Evolutionary conservation across 1,140 invertebrate genomes (phyloP).

Genomic region (Cydia pomonella): DNA sequence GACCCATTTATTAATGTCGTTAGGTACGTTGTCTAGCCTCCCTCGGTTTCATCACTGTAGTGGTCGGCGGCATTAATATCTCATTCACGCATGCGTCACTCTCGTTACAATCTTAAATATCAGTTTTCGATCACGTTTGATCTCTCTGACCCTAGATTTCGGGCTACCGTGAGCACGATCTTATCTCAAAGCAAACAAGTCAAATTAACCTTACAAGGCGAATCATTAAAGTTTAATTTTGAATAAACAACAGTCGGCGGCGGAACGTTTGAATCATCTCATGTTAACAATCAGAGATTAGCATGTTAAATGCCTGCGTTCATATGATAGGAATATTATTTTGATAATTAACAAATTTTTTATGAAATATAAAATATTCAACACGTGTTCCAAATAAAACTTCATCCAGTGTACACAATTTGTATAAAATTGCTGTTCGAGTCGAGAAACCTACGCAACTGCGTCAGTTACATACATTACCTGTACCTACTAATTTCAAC

Average conservation of each 20-base stretch:
- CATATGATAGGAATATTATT: slow-evolving; percentile 42
- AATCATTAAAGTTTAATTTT: slow-evolving; percentile 46
- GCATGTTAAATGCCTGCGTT: slow-evolving; percentile 64
- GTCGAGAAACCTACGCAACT: slow-evolving; percentile 9
- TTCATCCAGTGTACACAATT: not conserved
- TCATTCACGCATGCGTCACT: slow-evolving; percentile 77
- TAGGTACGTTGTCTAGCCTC: slow-evolving; percentile 32
- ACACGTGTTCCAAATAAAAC: not conserved
- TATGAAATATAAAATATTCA: not conserved
- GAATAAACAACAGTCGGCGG: slow-evolving; percentile 31
- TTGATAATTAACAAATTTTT: not conserved
- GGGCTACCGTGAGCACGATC: slow-evolving; percentile 76
- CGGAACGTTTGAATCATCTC: slow-evolving; percentile 63
- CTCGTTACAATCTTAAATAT: slow-evolving; percentile 73
- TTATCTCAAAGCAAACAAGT: slow-evolving; percentile 42
- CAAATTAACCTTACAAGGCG: slow-evolving; percentile 41
- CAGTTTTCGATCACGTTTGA: slow-evolving; percentile 77
- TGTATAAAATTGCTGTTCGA: not conserved
- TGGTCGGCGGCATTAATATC: slow-evolving; percentile 61
- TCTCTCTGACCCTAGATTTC: slow-evolving; percentile 73
- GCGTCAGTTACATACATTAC: slow-evolving; percentile 10
- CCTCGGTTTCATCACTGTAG: slow-evolving; percentile 43
- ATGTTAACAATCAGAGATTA: slow-evolving; percentile 73
- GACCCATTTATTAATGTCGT: slow-evolving; percentile 28
- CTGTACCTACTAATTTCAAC: slow-evolving; percentile 19